A percentile compares a stretch with the other conserved stretches of the same genome.
These are phyloP conservation scores for Matsumurasca onukii DNA, from an alignment of 1,140 invertebrate species.

Conservation along the genomic window DNA sequence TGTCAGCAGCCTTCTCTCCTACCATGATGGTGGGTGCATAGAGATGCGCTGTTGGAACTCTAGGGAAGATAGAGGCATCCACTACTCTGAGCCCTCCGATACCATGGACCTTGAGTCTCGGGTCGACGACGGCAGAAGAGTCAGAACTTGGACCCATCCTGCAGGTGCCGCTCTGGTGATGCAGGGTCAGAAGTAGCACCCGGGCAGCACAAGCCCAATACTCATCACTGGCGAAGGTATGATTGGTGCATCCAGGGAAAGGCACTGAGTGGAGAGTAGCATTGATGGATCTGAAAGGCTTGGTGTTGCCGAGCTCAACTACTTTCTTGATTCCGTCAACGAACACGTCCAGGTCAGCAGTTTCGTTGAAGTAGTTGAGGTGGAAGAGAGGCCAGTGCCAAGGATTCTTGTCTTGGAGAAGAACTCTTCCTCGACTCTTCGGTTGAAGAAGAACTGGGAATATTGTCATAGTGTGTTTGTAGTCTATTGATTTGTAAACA, in stretches of 20 bases:
- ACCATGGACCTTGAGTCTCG: constrained; percentile 67
- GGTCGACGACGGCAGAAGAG: constrained; percentile 69
- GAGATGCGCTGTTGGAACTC: constrained; percentile 67
- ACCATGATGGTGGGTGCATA: constrained; percentile 80
- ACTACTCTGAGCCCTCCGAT: constrained; percentile 67
- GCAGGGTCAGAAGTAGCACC: constrained; percentile 60
- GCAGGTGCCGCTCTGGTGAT: constrained; percentile 57
- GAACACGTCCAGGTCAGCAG: constrained; percentile 64
- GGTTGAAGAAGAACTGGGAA: constrained; percentile 73
- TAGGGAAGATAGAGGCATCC: constrained; percentile 76
- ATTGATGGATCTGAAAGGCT: constrained; percentile 59
- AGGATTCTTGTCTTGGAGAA: constrained; percentile 68
- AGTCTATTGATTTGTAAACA: constrained; percentile 45
- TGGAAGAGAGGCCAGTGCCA: constrained; percentile 70
- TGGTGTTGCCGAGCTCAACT: constrained; percentile 58
- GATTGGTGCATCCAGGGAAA: constrained; percentile 58
- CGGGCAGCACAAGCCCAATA: constrained; percentile 76
- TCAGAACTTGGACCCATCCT: constrained; percentile 70
- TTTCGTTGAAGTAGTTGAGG: constrained; percentile 68
- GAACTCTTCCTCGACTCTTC: constrained; percentile 67
- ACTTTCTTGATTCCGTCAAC: constrained; percentile 65
- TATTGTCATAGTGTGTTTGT: constrained; percentile 62
- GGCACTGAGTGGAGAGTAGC: constrained; percentile 55
- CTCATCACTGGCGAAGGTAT: constrained; percentile 57
- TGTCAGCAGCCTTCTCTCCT: constrained; percentile 79